Conservation (phyloP, 2,888 invertebrate species). For the Caenorhabditis zanzibari region DNA sequence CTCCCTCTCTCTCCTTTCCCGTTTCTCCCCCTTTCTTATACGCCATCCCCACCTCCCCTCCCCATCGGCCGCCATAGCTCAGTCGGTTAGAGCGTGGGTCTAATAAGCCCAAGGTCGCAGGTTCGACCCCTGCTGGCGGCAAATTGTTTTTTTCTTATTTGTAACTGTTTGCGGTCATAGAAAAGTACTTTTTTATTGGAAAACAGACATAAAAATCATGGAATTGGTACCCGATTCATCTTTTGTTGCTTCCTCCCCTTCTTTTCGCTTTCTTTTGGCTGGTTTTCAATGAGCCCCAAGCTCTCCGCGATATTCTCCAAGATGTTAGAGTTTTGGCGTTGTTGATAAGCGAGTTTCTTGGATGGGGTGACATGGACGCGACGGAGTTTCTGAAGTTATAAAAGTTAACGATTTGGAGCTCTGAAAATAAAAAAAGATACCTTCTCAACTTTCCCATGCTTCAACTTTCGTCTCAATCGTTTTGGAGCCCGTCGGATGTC, state of each 20-base stretch:
- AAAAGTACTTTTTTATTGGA: too few species aligned
- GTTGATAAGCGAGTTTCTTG: conserved; percentile 26
- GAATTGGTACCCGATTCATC: conserved; percentile 54
- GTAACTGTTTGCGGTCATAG: neutral
- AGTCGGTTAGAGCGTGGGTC: conserved; percentile 83
- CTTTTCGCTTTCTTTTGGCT: neutral
- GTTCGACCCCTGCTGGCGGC: conserved; percentile 83
- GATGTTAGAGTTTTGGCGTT: conserved; percentile 51
- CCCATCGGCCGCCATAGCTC: conserved; percentile 80
- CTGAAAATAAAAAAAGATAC: neutral
- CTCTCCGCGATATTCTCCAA: conserved; percentile 57
- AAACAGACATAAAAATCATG: too few species aligned
- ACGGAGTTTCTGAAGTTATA: conserved; percentile 54
- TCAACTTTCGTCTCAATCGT: conserved; percentile 24
- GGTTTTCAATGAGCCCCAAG: conserved; percentile 57
- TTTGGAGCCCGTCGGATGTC: conserved; percentile 40
- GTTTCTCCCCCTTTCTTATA: too few species aligned
- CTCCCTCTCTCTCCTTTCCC: too few species aligned
- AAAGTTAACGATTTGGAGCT: neutral
- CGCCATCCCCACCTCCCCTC: too few species aligned
- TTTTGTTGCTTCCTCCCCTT: neutral
- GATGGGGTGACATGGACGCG: conserved; percentile 54
- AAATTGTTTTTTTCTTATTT: conserved; percentile 60
- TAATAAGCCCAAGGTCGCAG: conserved; percentile 83
- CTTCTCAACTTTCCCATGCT: conserved; percentile 37